Evolutionary conservation across 2,888 invertebrate species (phyloP).

Genomic region (Drosophila differens): DNA sequence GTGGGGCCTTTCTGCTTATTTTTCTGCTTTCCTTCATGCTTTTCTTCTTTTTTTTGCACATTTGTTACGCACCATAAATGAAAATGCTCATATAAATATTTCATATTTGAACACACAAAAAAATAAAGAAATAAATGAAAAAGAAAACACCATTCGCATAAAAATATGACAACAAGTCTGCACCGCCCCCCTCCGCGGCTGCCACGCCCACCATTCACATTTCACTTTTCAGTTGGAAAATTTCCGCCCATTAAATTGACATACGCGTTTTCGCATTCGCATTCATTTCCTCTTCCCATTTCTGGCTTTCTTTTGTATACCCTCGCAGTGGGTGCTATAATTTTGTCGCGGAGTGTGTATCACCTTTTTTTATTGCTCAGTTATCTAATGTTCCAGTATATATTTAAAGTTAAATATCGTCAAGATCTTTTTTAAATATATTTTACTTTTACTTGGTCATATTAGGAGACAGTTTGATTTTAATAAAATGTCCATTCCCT

Average conservation of each 20-base stretch:
- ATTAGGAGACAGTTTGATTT: background rate
- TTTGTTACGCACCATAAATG: conserved; percentile 81
- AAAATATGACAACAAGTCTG: conserved; percentile 59
- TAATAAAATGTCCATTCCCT: background rate
- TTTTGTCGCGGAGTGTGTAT: background rate
- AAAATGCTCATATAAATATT: conserved; percentile 81
- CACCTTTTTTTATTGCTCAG: background rate
- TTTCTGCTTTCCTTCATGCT: conserved; percentile 11
- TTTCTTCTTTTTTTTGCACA: conserved; percentile 46
- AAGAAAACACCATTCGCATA: conserved; percentile 36
- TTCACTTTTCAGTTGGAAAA: conserved; percentile 60
- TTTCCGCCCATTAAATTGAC: conserved; percentile 82
- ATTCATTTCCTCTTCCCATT: conserved; percentile 67
- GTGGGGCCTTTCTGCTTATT: background rate
- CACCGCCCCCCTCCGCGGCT: conserved; percentile 18
- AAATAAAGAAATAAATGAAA: background rate
- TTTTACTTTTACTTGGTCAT: background rate
- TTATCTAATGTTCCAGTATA: background rate
- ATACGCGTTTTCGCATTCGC: conserved; percentile 72
- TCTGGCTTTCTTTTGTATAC: conserved; percentile 1
- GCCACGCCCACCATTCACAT: conserved; percentile 33
- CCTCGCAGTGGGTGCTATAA: background rate
- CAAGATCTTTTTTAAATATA: background rate
- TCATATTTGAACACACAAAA: conserved; percentile 66
- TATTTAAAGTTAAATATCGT: background rate